Conservation (phyloP, 64 coral and sea anemone species). For the Acropora yongei region DNA sequence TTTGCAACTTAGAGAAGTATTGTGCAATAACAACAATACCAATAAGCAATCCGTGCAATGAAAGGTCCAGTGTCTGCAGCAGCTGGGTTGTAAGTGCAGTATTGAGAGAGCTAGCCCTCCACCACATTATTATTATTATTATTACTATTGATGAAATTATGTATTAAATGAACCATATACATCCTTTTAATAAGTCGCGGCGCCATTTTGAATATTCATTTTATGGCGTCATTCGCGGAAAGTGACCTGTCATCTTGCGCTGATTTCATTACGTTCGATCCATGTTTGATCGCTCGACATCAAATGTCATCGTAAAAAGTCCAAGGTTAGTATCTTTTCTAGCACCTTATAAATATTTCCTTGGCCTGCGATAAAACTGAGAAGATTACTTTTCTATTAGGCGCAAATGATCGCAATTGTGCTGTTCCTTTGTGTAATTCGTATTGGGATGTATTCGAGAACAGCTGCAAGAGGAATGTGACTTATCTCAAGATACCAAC, state of each 20-base stretch:
- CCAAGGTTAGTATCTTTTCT: neutral
- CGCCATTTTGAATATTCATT: slow-evolving; percentile 28
- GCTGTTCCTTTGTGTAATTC: slow-evolving; percentile 57
- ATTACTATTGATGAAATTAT: too few species aligned
- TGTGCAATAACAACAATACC: too few species aligned
- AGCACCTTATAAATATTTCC: neutral
- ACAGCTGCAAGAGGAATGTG: neutral
- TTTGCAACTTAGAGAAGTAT: too few species aligned
- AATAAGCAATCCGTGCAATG: too few species aligned
- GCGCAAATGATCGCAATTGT: slow-evolving; percentile 38
- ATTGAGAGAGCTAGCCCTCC: too few species aligned
- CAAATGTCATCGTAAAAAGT: neutral
- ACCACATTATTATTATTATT: too few species aligned
- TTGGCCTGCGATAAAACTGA: neutral
- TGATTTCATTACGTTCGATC: too few species aligned
- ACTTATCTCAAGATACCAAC: slow-evolving; percentile 40
- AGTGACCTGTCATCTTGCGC: neutral
- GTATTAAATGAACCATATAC: too few species aligned
- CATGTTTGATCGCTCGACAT: neutral
- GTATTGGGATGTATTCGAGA: slow-evolving; percentile 10
- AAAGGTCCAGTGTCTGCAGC: too few species aligned
- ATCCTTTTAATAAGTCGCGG: neutral
- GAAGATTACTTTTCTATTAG: neutral
- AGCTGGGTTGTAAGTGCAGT: too few species aligned
- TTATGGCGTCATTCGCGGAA: slow-evolving; percentile 26